Percentiles rank a stretch among this genome's conserved stretches.
Conservation (phyloP, 2,797 vertebrate genomes). For the Muscicapa striata region DNA sequence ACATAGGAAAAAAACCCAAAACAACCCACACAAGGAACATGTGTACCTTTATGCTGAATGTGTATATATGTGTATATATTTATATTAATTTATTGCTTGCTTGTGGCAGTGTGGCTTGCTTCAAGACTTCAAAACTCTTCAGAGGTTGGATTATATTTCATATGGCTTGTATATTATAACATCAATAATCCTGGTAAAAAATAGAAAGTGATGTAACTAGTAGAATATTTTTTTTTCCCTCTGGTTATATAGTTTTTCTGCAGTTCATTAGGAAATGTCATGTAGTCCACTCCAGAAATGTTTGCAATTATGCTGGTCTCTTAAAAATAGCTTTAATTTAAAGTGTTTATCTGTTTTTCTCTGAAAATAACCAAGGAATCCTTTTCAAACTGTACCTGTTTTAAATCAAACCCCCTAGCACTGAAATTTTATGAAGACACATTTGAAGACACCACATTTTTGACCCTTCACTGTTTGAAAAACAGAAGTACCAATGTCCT, state of each 20-base stretch:
- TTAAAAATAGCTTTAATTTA: background rate
- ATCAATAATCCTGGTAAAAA: background rate
- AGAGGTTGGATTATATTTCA: background rate
- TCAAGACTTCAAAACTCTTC: background rate
- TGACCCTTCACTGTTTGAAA: background rate
- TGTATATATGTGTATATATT: background rate
- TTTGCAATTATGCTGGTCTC: background rate
- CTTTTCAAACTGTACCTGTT: background rate
- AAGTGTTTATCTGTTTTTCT: background rate
- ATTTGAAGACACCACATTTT: background rate
- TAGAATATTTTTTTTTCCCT: background rate
- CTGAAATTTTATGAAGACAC: background rate
- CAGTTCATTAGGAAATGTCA: background rate
- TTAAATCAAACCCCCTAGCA: background rate
- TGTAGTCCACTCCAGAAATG: background rate
- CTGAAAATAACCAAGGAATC: background rate
- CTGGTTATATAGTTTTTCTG: background rate
- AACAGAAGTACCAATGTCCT: background rate
- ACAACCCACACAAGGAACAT: background rate
- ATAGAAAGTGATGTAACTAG: background rate
- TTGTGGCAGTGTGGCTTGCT: background rate
- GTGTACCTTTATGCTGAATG: background rate
- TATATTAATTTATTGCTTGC: background rate
- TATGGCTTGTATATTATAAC: background rate
- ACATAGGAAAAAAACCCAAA: background rate